Conservation (phyloP, 2,113 vertebrate genomes). For the Riparia riparia region DNA sequence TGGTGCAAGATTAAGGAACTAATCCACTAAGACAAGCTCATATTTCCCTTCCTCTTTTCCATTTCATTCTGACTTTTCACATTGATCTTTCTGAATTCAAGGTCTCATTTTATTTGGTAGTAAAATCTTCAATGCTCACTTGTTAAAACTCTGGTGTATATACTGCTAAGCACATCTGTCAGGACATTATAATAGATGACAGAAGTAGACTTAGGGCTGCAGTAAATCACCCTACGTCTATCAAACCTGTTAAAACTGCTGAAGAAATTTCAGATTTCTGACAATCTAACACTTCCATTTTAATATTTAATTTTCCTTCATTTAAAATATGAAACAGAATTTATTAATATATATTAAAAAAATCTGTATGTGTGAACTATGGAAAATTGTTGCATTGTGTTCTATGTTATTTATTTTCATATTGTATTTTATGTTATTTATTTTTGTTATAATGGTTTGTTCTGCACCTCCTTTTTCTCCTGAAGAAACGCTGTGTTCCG, state of each 20-base stretch:
- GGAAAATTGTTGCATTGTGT: background rate
- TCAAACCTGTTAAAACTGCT: background rate
- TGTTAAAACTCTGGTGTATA: background rate
- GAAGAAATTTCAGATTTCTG: background rate
- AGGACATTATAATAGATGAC: background rate
- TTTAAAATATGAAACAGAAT: background rate
- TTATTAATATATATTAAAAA: background rate
- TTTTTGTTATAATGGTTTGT: too few relatives aligned
- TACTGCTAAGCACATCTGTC: background rate
- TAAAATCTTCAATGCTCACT: background rate
- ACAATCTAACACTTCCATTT: background rate
- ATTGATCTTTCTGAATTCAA: background rate
- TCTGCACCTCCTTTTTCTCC: too few relatives aligned
- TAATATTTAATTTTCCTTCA: background rate
- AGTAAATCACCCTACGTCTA: background rate
- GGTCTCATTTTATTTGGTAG: background rate
- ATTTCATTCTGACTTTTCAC: background rate
- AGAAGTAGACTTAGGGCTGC: background rate
- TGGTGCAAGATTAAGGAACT: background rate
- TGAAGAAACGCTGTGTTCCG: too few relatives aligned
- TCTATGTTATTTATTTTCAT: too few relatives aligned
- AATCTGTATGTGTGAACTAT: accelerated
- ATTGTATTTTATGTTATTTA: too few relatives aligned
- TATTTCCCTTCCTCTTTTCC: background rate
- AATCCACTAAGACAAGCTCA: background rate